These are phyloP conservation scores for Aegithalos caudatus DNA, from an alignment of 2,113 vertebrate species.

Conservation along the genomic window DNA sequence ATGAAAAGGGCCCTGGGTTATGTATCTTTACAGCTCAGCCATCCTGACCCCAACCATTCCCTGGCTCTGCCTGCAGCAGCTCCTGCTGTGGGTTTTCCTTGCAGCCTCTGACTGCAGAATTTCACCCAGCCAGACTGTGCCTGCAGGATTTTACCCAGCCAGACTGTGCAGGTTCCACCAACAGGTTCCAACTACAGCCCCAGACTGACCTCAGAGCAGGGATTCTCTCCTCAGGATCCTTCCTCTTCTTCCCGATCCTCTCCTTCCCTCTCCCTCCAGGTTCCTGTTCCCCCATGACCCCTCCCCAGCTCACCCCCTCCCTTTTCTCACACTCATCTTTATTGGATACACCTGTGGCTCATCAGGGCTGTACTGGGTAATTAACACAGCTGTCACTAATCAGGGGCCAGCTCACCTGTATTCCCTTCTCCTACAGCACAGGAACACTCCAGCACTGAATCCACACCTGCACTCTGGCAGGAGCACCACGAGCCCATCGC, in stretches of 20 bases:
- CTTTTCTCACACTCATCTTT: neutral
- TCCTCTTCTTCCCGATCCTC: neutral
- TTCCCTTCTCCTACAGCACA: neutral
- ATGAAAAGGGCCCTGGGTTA: neutral
- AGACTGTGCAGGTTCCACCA: neutral
- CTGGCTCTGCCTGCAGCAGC: neutral
- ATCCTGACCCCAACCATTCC: neutral
- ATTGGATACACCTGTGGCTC: neutral
- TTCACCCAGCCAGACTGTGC: too few species aligned
- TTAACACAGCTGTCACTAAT: neutral
- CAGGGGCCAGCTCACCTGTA: neutral
- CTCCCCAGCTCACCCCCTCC: neutral
- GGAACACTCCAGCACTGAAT: neutral
- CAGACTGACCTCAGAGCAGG: neutral
- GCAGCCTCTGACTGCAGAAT: neutral
- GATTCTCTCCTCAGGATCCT: neutral
- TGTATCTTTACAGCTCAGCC: neutral
- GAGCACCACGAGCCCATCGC: neutral
- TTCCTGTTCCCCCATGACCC: neutral
- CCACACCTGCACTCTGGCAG: neutral
- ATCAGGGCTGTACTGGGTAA: neutral
- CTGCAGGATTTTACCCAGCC: too few species aligned
- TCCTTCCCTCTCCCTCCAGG: neutral
- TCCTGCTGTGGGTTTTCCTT: neutral
- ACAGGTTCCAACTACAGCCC: neutral